phyloP scores from a whole-genome alignment of 2,113 vertebrate genomes.

The Rhinogobius similis region DNA sequence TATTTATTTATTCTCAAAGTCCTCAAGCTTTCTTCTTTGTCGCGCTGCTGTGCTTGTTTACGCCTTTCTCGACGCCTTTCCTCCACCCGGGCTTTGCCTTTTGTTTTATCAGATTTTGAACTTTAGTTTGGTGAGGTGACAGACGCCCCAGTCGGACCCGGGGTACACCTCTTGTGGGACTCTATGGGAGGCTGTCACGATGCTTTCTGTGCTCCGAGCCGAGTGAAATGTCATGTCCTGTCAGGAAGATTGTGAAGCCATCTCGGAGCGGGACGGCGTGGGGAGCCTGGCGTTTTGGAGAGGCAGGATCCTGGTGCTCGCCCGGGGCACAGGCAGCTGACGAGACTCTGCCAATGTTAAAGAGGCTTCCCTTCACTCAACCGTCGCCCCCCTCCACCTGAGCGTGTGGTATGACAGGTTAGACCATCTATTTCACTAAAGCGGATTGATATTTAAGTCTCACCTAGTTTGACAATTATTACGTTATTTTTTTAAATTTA shows the following conservation, averaged over 20 bases:
- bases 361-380: conserved; percentile 42
- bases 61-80: neutral
- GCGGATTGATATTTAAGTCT: neutral
- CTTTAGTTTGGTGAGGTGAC: conserved; percentile 40
- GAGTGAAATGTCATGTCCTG: conserved; percentile 77
- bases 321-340: conserved; percentile 65
- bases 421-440: no score
- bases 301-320: conserved; percentile 62
- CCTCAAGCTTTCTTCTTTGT: neutral
- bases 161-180: conserved; percentile 61
- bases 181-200: conserved; percentile 62
- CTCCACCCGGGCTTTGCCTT: neutral
- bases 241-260: conserved; percentile 74
- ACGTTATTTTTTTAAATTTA: no score
- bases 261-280: conserved; percentile 53
- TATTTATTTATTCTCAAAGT: neutral
- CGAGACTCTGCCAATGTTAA: conserved; percentile 40
- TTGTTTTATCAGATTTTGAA: neutral
- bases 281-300: conserved; percentile 49
- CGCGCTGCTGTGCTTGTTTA: neutral
- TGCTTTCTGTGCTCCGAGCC: conserved; percentile 51
- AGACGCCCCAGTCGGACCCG: conserved; percentile 41
- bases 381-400: neutral
- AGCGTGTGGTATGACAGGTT: neutral
- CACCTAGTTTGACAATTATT: neutral